Evolutionary conservation across 2,797 vertebrate genomes (phyloP).

Genomic region (Borostomias antarcticus): DNA sequence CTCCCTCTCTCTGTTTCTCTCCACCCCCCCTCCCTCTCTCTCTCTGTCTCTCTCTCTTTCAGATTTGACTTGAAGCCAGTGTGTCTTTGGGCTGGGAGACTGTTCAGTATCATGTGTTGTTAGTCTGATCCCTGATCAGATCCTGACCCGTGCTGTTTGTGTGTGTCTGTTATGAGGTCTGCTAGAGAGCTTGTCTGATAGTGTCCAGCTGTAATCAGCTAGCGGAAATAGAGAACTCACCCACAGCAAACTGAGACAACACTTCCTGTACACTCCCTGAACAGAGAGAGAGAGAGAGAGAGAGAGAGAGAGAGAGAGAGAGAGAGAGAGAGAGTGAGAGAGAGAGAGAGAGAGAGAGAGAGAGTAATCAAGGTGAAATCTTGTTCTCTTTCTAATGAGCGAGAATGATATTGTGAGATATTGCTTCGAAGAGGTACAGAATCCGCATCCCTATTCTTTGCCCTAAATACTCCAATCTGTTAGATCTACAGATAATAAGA

Average conservation of each 20-base stretch:
- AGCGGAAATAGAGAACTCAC: constrained; percentile 16
- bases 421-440: background rate
- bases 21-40: background rate
- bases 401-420: background rate
- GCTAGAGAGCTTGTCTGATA: background rate
- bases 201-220: constrained; percentile 27
- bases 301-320: background rate
- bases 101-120: background rate
- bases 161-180: background rate
- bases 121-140: background rate
- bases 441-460: too few relatives aligned
- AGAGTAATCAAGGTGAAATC: background rate
- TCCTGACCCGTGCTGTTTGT: background rate
- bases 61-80: background rate
- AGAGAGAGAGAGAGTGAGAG: constrained; percentile 22
- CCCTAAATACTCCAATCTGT: too few relatives aligned
- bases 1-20: background rate
- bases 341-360: background rate
- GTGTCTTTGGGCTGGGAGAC: background rate
- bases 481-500: too few relatives aligned
- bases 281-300: constrained; percentile 11
- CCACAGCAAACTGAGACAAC: background rate
- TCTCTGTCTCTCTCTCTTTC: background rate
- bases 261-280: too few relatives aligned
- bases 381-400: background rate